Percentiles rank a stretch among this genome's conserved stretches.
These are phyloP conservation scores for Gastracanthus pulcherrimus DNA, from an alignment of 2,888 invertebrate genomes.

Conservation along the genomic window DNA sequence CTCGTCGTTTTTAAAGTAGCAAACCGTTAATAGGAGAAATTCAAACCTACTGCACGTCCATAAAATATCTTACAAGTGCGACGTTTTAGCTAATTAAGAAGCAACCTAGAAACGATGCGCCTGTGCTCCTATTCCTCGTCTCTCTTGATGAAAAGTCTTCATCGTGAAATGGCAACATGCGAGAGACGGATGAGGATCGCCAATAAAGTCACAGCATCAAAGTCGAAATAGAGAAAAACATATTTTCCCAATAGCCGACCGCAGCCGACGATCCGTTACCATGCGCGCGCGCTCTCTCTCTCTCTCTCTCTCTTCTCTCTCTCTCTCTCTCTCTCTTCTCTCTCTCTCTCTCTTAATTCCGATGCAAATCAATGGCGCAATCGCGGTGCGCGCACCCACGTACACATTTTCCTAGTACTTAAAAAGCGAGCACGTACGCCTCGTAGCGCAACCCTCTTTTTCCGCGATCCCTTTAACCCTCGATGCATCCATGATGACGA, in stretches of 20 bases:
- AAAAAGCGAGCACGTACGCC: not conserved
- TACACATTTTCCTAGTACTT: not conserved
- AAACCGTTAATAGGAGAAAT: not conserved
- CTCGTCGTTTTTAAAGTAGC: not conserved
- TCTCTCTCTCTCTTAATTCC: constrained; percentile 21
- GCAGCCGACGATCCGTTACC: too few species aligned
- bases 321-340: too few species aligned
- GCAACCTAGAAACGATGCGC: not conserved
- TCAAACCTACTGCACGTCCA: not conserved
- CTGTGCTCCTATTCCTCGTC: not conserved
- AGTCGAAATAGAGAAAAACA: not conserved
- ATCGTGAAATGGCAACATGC: not conserved
- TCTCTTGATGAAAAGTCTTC: not conserved
- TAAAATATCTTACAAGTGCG: not conserved
- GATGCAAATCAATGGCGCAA: constrained; percentile 28
- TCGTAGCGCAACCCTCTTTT: not conserved
- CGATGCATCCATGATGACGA: too few species aligned
- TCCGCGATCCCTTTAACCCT: not conserved
- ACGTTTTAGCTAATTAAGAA: not conserved
- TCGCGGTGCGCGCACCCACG: not conserved
- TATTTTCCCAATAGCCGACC: not conserved
- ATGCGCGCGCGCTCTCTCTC: not conserved
- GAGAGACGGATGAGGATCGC: too few species aligned
- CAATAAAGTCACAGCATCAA: too few species aligned
- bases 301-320: too few species aligned